Evolutionary conservation across 2,113 vertebrate genomes (phyloP).

Genomic region (Mustela nigripes): DNA sequence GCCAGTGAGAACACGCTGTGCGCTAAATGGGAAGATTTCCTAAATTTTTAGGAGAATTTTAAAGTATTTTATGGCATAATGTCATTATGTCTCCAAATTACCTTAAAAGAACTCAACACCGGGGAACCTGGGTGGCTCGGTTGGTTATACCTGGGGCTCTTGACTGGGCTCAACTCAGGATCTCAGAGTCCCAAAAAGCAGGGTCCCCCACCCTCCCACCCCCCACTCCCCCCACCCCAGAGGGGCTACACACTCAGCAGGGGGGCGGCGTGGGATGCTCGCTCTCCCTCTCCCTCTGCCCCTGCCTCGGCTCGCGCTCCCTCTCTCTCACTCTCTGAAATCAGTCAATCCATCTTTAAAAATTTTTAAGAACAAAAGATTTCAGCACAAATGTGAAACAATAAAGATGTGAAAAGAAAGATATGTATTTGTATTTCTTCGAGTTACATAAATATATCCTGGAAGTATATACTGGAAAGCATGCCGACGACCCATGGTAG

Average conservation of each 20-base stretch:
- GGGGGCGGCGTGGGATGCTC: background rate
- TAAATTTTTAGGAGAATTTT: background rate
- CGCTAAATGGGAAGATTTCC: background rate
- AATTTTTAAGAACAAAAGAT: background rate
- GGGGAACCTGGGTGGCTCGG: background rate
- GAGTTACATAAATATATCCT: background rate
- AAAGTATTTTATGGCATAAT: background rate
- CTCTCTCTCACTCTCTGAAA: background rate
- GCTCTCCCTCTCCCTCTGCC: background rate
- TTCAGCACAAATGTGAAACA: background rate
- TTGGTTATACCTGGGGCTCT: background rate
- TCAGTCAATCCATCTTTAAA: background rate
- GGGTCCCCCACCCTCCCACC: background rate
- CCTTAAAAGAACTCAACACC: background rate
- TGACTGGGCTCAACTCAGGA: background rate
- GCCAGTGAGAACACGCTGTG: background rate
- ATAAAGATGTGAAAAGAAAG: background rate
- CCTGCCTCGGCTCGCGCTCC: background rate
- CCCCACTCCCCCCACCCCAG: too few relatives aligned
- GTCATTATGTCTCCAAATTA: rapidly evolving
- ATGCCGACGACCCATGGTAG: background rate
- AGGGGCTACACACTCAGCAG: background rate
- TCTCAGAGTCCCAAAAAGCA: background rate
- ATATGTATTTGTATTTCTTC: background rate
- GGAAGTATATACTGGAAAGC: background rate